Percentiles rank a stretch among this genome's conserved stretches.
Conservation (phyloP, 2,797 vertebrate species). For the Lacerta viridis region DNA sequence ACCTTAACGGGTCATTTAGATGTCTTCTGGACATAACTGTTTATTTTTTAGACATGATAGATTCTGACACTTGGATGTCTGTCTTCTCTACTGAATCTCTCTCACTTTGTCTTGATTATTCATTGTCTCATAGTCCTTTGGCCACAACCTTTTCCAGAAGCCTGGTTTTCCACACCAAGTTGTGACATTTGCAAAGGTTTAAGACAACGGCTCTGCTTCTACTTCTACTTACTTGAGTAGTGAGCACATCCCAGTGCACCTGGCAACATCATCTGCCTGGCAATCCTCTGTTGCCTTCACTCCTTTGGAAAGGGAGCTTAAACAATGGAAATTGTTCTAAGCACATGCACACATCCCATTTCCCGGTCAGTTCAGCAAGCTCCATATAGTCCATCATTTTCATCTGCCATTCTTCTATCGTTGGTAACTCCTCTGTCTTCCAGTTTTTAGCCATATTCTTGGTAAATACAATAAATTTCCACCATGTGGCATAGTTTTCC, state of each 20-base stretch:
- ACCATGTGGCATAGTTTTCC: too few relatives aligned
- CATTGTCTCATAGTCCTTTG: neutral
- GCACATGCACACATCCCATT: neutral
- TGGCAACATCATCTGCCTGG: neutral
- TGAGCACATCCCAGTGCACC: neutral
- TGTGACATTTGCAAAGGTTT: neutral
- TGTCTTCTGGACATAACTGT: neutral
- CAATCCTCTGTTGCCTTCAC: too few relatives aligned
- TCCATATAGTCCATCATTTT: too few relatives aligned
- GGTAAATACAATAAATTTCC: too few relatives aligned
- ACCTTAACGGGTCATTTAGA: neutral
- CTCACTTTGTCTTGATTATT: neutral
- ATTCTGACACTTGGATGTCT: neutral
- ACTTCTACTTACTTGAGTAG: neutral
- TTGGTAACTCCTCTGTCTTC: too few relatives aligned
- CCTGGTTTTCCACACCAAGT: neutral
- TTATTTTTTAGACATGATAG: neutral
- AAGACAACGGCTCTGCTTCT: neutral
- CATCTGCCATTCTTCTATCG: too few relatives aligned
- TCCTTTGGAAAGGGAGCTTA: neutral
- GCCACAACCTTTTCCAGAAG: neutral
- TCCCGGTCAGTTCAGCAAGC: too few relatives aligned
- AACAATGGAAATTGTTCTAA: neutral
- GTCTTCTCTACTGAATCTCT: neutral
- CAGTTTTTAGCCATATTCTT: too few relatives aligned